Evolutionary conservation across 2,888 invertebrate species (phyloP), one percentile per base, ranked within the genome.

Genomic region (Salpingus planirostris): DNA sequence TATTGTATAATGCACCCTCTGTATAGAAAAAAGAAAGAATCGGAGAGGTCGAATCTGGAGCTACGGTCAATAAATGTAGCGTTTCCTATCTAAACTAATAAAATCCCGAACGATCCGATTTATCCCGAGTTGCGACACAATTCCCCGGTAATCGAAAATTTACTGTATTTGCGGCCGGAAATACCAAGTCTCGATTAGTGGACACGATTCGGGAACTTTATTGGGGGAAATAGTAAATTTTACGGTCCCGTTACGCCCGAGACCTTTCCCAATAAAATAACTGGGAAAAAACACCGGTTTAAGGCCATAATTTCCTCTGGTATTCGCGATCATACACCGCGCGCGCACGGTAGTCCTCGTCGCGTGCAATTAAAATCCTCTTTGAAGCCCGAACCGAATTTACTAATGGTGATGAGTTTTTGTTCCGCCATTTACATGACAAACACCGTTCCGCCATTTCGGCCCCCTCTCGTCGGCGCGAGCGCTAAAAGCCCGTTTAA

Each of bases 141-240:
- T 37, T 37, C 33, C 24, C 28, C 38, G 13, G 38, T 38, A 38
- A 38, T 38, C 38, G 38, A 33, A 38, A 38, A 33, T 38, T 38
- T 38, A 33, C 29, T 33, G 33, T 38, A 38, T 38, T 33, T 38
- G 29, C 15, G 29, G 38, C 25, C 18, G 33, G 31, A 33, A 38
- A 38, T 38, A 31, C 33, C 21, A 31, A 33, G 38, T 26, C 38
- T 33, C 38, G 31, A 33, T 38, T 33, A 38, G 38, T 30, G 26
- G 33, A 31, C 27, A 27, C 30, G 34, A 29, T 29, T 34, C 30
- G 21, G 26, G 10, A 33, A 31, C 21, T 37, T 37, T 37, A 29
- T 33, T 32, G 33, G 27, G 22, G 21, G 21, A 36, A 38, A 33
- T 22, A 32, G 11, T 22, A 11, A 27, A 33, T 29, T 37, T 33